Evolutionary conservation across 2,888 invertebrate genomes (phyloP).

Genomic region (Microctonus aethiopoides): DNA sequence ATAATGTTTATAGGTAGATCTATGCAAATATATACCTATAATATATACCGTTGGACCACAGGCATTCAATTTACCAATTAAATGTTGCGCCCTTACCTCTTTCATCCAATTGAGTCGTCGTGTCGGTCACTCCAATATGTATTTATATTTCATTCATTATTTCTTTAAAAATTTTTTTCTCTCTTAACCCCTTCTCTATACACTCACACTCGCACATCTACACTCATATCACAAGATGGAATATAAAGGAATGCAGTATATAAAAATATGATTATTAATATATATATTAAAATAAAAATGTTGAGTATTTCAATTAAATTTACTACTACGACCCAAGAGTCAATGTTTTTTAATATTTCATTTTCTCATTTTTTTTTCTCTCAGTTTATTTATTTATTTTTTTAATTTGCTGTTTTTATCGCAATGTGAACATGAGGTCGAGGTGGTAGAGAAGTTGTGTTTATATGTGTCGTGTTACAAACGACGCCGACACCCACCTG

Average conservation of each 20-base stretch:
- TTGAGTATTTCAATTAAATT: constrained; percentile 4
- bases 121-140: neutral
- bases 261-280: neutral
- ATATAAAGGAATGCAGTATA: neutral
- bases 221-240: neutral
- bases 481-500: constrained; percentile 62
- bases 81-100: constrained; percentile 1
- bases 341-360: neutral
- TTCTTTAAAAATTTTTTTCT: neutral
- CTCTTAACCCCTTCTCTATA: neutral
- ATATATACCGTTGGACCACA: neutral
- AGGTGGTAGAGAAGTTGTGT: constrained; percentile 27
- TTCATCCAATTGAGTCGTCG: neutral
- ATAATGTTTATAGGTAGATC: no score
- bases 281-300: neutral
- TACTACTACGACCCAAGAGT: neutral
- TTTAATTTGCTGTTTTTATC: neutral
- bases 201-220: no score
- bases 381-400: neutral
- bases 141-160: neutral
- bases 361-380: neutral
- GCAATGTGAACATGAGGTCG: constrained; percentile 25
- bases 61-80: constrained; percentile 4
- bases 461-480: constrained; percentile 55
- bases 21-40: neutral